phyloP scores from a whole-genome alignment of 2,797 vertebrate genomes.

The Loriculus beryllinus region DNA sequence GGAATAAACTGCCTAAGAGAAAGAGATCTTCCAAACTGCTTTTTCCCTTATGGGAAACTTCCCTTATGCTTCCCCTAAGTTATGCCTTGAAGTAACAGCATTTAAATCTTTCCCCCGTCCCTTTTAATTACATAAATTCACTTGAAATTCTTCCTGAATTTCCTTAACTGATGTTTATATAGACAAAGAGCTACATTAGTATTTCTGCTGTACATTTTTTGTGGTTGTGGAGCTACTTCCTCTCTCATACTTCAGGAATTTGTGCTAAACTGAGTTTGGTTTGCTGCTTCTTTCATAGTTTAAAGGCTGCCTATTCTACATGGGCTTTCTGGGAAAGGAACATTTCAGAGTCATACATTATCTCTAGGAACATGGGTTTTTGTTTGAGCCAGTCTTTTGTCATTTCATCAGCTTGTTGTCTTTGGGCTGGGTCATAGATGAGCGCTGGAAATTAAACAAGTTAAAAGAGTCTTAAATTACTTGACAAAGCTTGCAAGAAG shows the following conservation, averaged over 20 bases:
- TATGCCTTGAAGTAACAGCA: neutral
- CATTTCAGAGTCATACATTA: neutral
- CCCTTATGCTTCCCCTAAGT: neutral
- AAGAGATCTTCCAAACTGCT: neutral
- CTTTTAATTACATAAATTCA: neutral
- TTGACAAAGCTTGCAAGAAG: neutral
- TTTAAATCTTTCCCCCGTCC: neutral
- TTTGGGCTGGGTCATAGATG: neutral
- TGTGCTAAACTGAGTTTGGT: neutral
- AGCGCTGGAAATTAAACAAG: neutral
- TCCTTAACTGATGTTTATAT: neutral
- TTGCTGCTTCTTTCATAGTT: neutral
- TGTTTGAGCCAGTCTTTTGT: neutral
- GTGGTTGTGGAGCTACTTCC: neutral
- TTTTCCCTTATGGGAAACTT: neutral
- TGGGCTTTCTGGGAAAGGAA: neutral
- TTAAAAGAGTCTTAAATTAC: neutral
- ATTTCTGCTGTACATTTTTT: neutral
- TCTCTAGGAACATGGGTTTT: neutral
- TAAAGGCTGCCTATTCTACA: neutral
- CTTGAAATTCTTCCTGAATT: neutral
- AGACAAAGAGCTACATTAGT: neutral
- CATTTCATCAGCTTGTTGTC: neutral
- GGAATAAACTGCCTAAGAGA: neutral
- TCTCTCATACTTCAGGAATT: neutral